Evolutionary conservation across 2,797 vertebrate genomes (phyloP).

Genomic region (Enteromius viviparus): DNA sequence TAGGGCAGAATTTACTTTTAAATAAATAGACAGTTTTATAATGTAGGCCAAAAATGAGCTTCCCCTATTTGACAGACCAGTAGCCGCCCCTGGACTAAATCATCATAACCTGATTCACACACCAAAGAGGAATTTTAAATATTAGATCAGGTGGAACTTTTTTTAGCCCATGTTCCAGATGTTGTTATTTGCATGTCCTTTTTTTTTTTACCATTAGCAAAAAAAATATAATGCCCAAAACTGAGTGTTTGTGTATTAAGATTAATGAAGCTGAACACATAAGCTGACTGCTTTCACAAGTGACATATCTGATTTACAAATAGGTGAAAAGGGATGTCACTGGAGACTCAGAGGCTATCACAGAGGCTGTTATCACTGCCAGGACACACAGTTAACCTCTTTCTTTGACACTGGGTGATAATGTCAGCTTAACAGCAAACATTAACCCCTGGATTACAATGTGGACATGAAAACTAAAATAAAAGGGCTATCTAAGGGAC

Average conservation of each 20-base stretch:
- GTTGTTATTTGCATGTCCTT: constrained; percentile 42
- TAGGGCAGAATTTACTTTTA: no score
- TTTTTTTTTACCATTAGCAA: not conserved
- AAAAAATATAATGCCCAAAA: constrained; percentile 48
- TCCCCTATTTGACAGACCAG: no score
- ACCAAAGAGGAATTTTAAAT: not conserved
- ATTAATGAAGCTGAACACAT: constrained; percentile 71
- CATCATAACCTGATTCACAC: no score
- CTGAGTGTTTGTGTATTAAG: constrained; percentile 65
- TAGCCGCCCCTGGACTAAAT: no score
- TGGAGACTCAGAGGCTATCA: constrained; percentile 49
- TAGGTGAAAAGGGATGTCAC: constrained; percentile 64
- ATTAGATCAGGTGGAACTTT: not conserved
- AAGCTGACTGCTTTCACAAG: constrained; percentile 62
- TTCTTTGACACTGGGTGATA: constrained; percentile 3
- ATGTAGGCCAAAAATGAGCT: no score
- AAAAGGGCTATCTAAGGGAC: not conserved
- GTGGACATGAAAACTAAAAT: not conserved
- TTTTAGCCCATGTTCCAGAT: not conserved
- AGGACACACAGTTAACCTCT: not conserved
- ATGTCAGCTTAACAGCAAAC: constrained; percentile 33
- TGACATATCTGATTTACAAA: constrained; percentile 68
- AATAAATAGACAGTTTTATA: no score
- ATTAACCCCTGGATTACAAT: constrained; percentile 29
- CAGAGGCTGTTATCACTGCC: constrained; percentile 1